Evolutionary conservation across 2,888 invertebrate species (phyloP).

Genomic region (Leptogaster cylindrica): DNA sequence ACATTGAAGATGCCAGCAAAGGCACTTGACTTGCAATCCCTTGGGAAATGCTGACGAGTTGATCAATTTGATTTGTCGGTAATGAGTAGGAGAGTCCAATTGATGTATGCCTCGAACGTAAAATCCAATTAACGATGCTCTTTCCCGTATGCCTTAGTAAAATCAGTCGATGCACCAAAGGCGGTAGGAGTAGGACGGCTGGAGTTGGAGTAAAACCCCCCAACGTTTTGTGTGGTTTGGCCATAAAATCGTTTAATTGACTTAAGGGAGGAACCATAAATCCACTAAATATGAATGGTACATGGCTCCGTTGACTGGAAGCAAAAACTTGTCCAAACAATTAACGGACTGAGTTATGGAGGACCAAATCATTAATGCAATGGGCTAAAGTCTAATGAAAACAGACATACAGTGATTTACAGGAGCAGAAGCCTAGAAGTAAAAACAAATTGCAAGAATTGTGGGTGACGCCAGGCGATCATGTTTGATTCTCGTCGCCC

Average conservation of each 20-base stretch:
- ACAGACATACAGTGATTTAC: conserved; percentile 21
- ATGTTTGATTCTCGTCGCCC: too few relatives aligned
- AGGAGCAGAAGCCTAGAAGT: neutral
- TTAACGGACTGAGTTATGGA: conserved; percentile 32
- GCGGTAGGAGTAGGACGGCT: neutral
- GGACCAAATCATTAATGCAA: conserved; percentile 16
- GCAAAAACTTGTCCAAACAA: conserved; percentile 42
- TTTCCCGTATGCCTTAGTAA: conserved; percentile 7
- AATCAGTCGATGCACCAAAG: neutral
- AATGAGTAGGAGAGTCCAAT: conserved; percentile 25
- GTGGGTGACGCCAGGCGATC: neutral
- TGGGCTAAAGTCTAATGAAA: conserved; percentile 20
- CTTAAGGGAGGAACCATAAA: conserved; percentile 36
- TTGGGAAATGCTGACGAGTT: conserved; percentile 28
- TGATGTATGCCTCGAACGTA: conserved; percentile 29
- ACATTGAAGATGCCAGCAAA: neutral
- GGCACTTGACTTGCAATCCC: neutral
- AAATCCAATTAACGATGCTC: conserved; percentile 32
- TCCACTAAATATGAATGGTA: conserved; percentile 24
- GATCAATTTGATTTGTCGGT: conserved; percentile 27
- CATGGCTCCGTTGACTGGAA: conserved; percentile 25
- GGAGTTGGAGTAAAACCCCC: neutral
- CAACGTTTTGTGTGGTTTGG: conserved; percentile 8
- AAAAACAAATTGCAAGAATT: neutral
- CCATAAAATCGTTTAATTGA: conserved; percentile 35